phyloP scores from a whole-genome alignment of 2,888 invertebrate species.

The Leucophenga maculata region DNA sequence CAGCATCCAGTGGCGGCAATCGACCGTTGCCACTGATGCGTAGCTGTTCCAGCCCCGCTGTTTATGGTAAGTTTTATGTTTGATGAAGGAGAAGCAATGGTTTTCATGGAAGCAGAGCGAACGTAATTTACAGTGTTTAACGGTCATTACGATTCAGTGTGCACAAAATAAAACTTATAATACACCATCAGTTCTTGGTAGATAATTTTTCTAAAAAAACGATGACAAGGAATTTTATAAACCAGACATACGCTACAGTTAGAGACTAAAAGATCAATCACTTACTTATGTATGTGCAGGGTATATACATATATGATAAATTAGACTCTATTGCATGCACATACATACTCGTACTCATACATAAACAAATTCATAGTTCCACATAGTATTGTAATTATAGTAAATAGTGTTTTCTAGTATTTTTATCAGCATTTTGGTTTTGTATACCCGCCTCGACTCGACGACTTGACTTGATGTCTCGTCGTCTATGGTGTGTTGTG shows the following conservation, averaged over 20 bases:
- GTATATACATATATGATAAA: too few species aligned
- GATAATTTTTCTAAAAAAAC: too few species aligned
- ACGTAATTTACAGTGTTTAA: too few species aligned
- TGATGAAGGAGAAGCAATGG: neutral
- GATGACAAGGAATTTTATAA: too few species aligned
- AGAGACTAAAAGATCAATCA: neutral
- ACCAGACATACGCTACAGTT: too few species aligned
- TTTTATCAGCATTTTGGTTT: slow-evolving; percentile 29
- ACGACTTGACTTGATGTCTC: slow-evolving; percentile 47
- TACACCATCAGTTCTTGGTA: too few species aligned
- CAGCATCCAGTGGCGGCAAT: slow-evolving; percentile 64
- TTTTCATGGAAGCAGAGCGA: neutral
- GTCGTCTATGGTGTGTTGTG: slow-evolving; percentile 67
- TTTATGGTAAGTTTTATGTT: slow-evolving; percentile 69
- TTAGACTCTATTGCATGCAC: neutral
- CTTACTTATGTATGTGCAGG: neutral
- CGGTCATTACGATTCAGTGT: too few species aligned
- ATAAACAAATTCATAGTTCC: slow-evolving; percentile 18
- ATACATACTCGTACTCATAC: neutral
- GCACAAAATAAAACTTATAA: too few species aligned
- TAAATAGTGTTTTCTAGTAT: slow-evolving; percentile 38
- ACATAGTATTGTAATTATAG: slow-evolving; percentile 8
- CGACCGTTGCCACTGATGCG: slow-evolving; percentile 72
- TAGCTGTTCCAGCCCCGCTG: slow-evolving; percentile 75
- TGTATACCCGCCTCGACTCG: neutral